phyloP scores from a whole-genome alignment of 2,797 vertebrate species.

The Rhinella marina region DNA sequence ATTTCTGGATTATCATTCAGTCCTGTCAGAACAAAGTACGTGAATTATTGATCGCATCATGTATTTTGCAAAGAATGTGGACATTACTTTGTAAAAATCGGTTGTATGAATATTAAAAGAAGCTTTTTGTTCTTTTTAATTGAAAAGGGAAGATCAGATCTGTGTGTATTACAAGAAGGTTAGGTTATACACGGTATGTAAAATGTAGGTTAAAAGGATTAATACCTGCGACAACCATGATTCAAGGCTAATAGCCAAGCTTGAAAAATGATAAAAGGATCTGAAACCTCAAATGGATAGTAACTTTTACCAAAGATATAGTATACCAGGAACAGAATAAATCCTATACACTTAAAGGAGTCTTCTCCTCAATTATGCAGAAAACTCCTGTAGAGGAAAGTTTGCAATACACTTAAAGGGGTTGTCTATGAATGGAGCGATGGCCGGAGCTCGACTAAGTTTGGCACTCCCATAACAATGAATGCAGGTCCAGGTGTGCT shows the following conservation, averaged over 20 bases:
- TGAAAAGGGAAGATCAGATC: constrained; percentile 58
- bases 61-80: constrained; percentile 59
- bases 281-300: not conserved
- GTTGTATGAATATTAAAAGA: constrained; percentile 60
- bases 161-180: constrained; percentile 36
- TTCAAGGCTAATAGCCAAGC: constrained; percentile 18
- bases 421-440: too few species aligned
- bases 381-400: too few species aligned
- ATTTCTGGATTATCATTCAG: constrained; percentile 60
- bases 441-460: too few species aligned
- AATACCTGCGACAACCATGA: constrained; percentile 34
- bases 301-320: not conserved
- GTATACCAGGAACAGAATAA: not conserved
- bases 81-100: constrained; percentile 48
- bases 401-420: too few species aligned
- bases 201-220: constrained; percentile 54
- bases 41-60: constrained; percentile 46
- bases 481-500: too few species aligned
- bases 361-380: too few species aligned
- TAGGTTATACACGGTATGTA: constrained; percentile 47
- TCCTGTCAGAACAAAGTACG: constrained; percentile 52
- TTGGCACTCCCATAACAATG: too few species aligned
- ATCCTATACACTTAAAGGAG: not conserved
- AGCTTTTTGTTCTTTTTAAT: constrained; percentile 55
- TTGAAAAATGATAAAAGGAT: not conserved